Evolutionary conservation across 2,797 vertebrate genomes (phyloP).

Genomic region (Intellagama lesueurii): DNA sequence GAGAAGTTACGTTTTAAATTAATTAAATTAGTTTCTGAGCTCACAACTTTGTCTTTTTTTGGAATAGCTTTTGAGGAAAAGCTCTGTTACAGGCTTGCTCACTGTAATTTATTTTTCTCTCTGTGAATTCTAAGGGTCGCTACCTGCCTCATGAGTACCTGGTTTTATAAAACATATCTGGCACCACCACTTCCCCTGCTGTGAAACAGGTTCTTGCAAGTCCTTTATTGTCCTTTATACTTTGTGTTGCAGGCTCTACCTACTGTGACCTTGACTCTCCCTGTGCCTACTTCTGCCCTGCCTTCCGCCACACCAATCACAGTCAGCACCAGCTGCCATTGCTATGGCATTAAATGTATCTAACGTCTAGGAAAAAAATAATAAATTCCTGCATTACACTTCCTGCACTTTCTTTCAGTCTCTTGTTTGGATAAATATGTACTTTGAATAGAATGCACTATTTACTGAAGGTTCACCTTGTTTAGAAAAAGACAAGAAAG

Average conservation of each 20-base stretch:
- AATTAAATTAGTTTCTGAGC: not conserved
- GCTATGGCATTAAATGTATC: not conserved
- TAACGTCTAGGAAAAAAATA: not conserved
- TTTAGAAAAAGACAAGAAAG: conserved; percentile 11
- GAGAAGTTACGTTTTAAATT: too few species aligned
- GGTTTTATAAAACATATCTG: not conserved
- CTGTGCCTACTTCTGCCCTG: not conserved
- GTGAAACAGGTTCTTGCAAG: not conserved
- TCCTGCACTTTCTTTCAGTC: not conserved
- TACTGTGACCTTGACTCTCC: not conserved
- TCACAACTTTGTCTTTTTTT: not conserved
- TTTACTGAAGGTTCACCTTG: conserved; percentile 1
- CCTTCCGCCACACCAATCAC: not conserved
- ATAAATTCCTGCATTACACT: not conserved
- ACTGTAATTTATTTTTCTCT: not conserved
- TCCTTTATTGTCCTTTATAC: not conserved
- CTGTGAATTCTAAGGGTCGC: not conserved
- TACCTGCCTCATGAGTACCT: not conserved
- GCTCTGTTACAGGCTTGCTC: not conserved
- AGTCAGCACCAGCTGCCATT: not conserved
- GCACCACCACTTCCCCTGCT: not conserved
- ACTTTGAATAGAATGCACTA: not conserved
- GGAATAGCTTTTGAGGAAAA: not conserved
- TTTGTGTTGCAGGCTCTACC: not conserved
- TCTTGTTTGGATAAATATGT: not conserved